Base-by-base conservation (phyloP, 2,113 vertebrate species). In the Ailurus styani region DNA sequence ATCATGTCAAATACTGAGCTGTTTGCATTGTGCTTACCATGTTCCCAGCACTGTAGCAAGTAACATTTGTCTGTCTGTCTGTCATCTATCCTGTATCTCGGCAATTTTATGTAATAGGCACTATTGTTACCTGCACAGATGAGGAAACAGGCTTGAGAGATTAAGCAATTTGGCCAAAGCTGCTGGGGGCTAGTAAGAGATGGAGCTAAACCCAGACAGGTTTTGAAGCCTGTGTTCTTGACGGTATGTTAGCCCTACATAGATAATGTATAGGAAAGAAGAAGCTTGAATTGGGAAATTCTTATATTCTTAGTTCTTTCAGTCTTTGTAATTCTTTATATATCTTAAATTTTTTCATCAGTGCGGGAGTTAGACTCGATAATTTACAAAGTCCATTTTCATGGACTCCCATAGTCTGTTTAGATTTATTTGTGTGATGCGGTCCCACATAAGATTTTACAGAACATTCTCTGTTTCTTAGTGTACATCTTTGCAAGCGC, bases 341-440 rank as follows among this genome's bases (percentile, higher is more conserved):
- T 64, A 84, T 57, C 18, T 64, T 40, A 78, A 18, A 3, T 68
- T 62, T 73, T 85, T 52, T 85, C 45, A 40, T 70, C 7, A 27
- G 37, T 52, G 81, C 37, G 27, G 70, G 31, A 87, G 45, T 83
- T 93, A 83, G 34, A 78, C 12, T 40, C 31, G 54, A 17, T 77
- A 72, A 77, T 73, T 90, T 60, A 75, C 45, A 40, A 93, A 70
- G 52, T 55, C 21, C 7, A 40, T 94, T 79, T 64, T 70, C 47
- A 55, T 5, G 34, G 45, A 54, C 57, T 40, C 13, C 11, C 14
- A 37, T 21, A 64, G 23, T 73, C 9, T 75, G 6, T 31, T 94
- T 72, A 60, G 47, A 70, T 95, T 68, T 83, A 10, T 57, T 23
- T 27, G 3, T 70, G 52, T 87, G 21, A 45, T 81, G 55, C 27